A percentile compares a stretch with the other conserved stretches of the same genome.
Conservation (phyloP, 2,113 vertebrate species). For the Osmerus eperlanus region DNA sequence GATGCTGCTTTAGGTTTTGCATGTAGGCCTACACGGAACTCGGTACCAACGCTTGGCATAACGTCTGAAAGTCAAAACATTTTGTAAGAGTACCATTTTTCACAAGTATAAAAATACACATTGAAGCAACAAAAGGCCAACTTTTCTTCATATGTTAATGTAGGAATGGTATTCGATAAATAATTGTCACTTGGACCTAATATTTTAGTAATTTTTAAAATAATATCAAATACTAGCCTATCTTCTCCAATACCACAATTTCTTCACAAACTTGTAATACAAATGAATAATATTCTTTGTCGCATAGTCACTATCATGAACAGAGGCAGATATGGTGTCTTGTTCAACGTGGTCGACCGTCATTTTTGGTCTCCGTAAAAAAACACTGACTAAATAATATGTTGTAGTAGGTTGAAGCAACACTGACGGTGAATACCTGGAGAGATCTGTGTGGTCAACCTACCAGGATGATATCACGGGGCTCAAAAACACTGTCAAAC, state of each 20-base stretch:
- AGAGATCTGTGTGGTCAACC: background rate
- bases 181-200: conserved; percentile 27
- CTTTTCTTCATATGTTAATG: conserved; percentile 48
- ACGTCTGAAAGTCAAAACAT: conserved; percentile 8
- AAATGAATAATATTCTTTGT: background rate
- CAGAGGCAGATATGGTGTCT: background rate
- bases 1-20: conserved; percentile 26
- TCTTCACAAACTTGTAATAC: conserved; percentile 6
- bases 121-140: conserved; percentile 14
- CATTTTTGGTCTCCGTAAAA: conserved; percentile 21
- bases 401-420: conserved; percentile 15
- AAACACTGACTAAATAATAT: conserved; percentile 11
- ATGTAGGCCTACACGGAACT: conserved; percentile 19
- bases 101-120: conserved; percentile 15
- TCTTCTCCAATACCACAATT: conserved; percentile 18
- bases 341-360: no score
- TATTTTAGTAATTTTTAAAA: background rate
- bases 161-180: conserved; percentile 29
- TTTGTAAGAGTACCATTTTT: conserved; percentile 21
- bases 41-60: conserved; percentile 15
- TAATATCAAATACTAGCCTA: background rate
- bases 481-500: no score
- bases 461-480: background rate
- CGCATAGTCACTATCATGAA: background rate
- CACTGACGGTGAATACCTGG: conserved; percentile 4